phyloP scores from a whole-genome alignment of 2,888 invertebrate genomes.

The Eupithecia tripunctaria region DNA sequence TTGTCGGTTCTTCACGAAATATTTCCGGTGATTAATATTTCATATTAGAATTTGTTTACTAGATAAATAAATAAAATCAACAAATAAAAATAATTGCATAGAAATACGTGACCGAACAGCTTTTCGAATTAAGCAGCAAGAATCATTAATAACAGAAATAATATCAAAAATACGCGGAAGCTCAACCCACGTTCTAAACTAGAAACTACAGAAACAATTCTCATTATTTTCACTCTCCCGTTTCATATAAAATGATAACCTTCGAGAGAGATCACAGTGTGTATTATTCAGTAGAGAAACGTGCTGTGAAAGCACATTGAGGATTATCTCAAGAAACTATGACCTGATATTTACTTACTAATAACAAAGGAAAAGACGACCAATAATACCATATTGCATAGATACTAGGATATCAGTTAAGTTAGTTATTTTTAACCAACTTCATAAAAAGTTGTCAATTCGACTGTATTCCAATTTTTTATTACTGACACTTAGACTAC shows the following conservation, averaged over 20 bases:
- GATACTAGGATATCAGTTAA: too few species aligned
- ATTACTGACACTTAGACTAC: too few species aligned
- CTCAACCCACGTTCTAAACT: background rate
- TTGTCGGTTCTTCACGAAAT: too few species aligned
- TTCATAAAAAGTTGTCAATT: too few species aligned
- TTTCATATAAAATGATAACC: conserved; percentile 2
- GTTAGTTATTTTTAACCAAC: too few species aligned
- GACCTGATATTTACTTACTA: background rate
- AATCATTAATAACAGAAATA: too few species aligned
- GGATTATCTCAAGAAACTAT: conserved; percentile 6
- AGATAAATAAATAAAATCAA: too few species aligned
- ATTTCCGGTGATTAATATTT: too few species aligned
- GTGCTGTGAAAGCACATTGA: conserved; percentile 3
- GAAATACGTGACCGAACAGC: background rate
- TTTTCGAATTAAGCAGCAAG: background rate
- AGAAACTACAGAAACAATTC: conserved; percentile 16
- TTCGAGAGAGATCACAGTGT: background rate
- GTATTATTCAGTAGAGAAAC: conserved; percentile 5
- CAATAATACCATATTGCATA: background rate
- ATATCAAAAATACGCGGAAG: background rate
- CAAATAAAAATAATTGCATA: background rate
- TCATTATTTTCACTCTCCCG: conserved; percentile 14
- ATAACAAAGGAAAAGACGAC: background rate
- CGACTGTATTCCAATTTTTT: too few species aligned
- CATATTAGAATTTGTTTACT: too few species aligned